phyloP scores from a whole-genome alignment of 92 coral and sea anemone genomes.

The Porites lobata region DNA sequence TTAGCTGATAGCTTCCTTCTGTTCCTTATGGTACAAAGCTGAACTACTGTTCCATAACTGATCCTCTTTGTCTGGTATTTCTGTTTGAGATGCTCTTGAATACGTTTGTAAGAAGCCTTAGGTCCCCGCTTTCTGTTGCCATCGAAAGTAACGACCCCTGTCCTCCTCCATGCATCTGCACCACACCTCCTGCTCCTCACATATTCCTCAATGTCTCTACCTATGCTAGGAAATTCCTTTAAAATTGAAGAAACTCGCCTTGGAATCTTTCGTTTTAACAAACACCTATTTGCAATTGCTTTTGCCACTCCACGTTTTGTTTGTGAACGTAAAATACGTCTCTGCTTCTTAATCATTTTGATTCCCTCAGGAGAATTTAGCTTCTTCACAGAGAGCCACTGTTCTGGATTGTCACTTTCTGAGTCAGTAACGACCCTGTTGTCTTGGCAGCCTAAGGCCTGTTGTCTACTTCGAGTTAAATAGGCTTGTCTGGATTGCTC shows the following conservation, averaged over 20 bases:
- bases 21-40: constrained; percentile 56
- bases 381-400: constrained; percentile 44
- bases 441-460: neutral
- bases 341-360: constrained; percentile 53
- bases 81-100: constrained; percentile 46
- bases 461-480: neutral
- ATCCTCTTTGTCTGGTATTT: constrained; percentile 52
- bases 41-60: constrained; percentile 75
- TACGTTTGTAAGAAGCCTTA: constrained; percentile 58
- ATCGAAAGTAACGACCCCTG: constrained; percentile 56
- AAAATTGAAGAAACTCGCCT: constrained; percentile 51
- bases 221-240: constrained; percentile 38
- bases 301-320: constrained; percentile 48
- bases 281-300: constrained; percentile 36
- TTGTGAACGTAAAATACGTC: constrained; percentile 20
- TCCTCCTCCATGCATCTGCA: constrained; percentile 76
- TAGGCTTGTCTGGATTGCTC: constrained; percentile 43
- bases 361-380: constrained; percentile 53
- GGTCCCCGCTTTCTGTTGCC: constrained; percentile 64
- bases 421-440: constrained; percentile 34
- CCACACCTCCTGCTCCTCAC: constrained; percentile 62
- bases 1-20: constrained; percentile 68
- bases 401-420: constrained; percentile 53
- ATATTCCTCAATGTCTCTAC: constrained; percentile 37
- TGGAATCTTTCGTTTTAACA: constrained; percentile 50